Evolutionary conservation across 2,113 vertebrate genomes (phyloP), one percentile per base, ranked within the genome.

Genomic region (Propithecus coquereli): DNA sequence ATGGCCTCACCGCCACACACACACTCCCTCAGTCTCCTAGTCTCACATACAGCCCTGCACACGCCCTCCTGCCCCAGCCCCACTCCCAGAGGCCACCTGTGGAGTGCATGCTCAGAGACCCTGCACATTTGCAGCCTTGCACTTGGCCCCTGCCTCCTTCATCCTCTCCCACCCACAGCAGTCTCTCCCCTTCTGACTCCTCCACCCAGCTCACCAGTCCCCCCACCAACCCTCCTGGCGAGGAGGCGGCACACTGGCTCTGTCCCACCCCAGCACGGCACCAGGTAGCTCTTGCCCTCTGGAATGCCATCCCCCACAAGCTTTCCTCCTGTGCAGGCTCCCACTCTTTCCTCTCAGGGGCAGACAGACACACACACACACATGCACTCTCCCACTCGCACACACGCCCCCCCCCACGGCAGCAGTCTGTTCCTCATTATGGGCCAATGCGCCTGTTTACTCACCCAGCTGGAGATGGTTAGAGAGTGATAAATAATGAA

Each of bases 381-480:
- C 37, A 52, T 65, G n/a, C 43, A 37, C 3, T 17, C 32, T 14
- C 63, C 40, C 34, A 6, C 54, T 74, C 70, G 1, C 73, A 54
- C 95, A 63, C 57, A 1, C 25, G 9, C 77, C 94, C 93, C 87
- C 68, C 1, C 97, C 90, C 77, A 86, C 77, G 2, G 94, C 92
- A 89, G 81, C 82, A 63, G 97, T 87, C 97, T 98, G 97, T 94
- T 97, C 97, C 94, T 98, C 94, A 97, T 98, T 99, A 99, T 98
- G 98, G 98, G 98, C 98, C 98, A 99, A 99, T 99, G 99, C 98
- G 99, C 98, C 99, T 99, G 99, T 99, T 99, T 99, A 99, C 99
- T 99, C 98, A 98, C 98, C 98, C 99, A 99, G 99, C 99, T 99
- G 99, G 99, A 98, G 98, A 97, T 97, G 98, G 98, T 99, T 99